Percentiles rank a stretch among this genome's conserved stretches.
Conservation (phyloP, 2,797 vertebrate species). For the Gorsachius magnificus region DNA sequence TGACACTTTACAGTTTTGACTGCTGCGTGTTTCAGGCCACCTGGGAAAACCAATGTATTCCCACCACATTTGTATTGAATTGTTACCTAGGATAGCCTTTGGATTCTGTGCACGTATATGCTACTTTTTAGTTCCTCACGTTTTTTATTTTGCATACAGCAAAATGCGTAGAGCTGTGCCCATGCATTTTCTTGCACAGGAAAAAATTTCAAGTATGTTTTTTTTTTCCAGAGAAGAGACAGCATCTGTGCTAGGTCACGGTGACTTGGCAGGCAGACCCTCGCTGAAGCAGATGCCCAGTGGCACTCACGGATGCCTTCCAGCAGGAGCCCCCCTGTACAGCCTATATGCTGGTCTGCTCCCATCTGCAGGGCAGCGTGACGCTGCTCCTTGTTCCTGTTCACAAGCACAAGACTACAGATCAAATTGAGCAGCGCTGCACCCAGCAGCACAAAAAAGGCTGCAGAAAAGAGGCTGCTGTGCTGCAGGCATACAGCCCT, state of each 20-base stretch:
- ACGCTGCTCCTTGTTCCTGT: not conserved
- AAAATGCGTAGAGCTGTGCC: not conserved
- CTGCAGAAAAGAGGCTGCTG: not conserved
- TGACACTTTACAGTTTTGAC: not conserved
- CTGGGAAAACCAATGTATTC: not conserved
- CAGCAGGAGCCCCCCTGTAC: not conserved
- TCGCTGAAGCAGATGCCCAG: fast-evolving
- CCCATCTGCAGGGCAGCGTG: not conserved
- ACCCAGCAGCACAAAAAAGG: not conserved
- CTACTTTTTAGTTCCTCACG: not conserved
- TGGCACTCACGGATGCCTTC: not conserved
- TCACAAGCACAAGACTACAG: not conserved
- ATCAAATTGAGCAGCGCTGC: not conserved
- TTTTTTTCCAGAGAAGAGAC: not conserved
- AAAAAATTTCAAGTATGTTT: not conserved
- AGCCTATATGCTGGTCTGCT: not conserved
- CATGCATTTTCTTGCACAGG: not conserved
- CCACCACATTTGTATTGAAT: not conserved
- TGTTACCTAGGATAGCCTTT: not conserved
- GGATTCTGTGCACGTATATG: not conserved
- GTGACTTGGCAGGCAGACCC: not conserved
- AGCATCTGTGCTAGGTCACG: not conserved
- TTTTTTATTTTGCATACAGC: not conserved
- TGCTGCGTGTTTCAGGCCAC: not conserved
- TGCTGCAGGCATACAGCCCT: not conserved